Evolutionary conservation across 2,888 invertebrate genomes (phyloP).

Genomic region (Nineta flava): DNA sequence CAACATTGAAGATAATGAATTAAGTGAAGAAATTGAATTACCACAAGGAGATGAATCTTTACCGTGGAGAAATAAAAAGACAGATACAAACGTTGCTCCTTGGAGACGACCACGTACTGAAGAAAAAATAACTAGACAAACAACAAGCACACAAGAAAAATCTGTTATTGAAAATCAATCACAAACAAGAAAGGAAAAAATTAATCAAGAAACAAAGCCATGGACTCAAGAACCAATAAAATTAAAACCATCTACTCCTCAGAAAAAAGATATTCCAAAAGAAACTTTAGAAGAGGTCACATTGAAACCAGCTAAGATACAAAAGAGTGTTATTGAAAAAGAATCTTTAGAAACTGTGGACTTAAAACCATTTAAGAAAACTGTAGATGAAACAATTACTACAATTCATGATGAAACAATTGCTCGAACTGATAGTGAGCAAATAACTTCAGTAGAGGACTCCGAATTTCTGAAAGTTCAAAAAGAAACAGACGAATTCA

Average conservation of each 20-base stretch:
- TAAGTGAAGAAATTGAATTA: constrained; percentile 27
- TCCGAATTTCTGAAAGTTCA: background rate
- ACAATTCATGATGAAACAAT: too few species aligned
- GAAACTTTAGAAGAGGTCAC: constrained; percentile 30
- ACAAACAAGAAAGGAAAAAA: constrained; percentile 5
- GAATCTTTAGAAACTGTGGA: constrained; percentile 30
- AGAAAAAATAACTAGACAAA: constrained; percentile 24
- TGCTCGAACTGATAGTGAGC: background rate
- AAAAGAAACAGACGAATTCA: constrained; percentile 2
- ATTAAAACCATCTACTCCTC: constrained; percentile 30
- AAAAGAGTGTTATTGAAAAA: constrained; percentile 20
- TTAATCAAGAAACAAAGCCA: constrained; percentile 24
- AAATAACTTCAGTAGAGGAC: constrained; percentile 5
- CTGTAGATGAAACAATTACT: constrained; percentile 8
- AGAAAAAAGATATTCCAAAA: constrained; percentile 23
- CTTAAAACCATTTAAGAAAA: constrained; percentile 35
- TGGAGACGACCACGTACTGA: constrained; percentile 28
- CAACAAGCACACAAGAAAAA: constrained; percentile 2
- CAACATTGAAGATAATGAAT: constrained; percentile 17
- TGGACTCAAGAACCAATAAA: constrained; percentile 44
- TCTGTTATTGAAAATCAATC: constrained; percentile 2
- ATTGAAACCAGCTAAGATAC: constrained; percentile 37
- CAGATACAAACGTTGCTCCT: constrained; percentile 5
- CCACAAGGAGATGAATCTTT: constrained; percentile 36
- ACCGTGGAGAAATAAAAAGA: constrained; percentile 30